These are phyloP conservation scores for Mycalesis mineus DNA, from an alignment of 2,888 invertebrate genomes.

Conservation along the genomic window DNA sequence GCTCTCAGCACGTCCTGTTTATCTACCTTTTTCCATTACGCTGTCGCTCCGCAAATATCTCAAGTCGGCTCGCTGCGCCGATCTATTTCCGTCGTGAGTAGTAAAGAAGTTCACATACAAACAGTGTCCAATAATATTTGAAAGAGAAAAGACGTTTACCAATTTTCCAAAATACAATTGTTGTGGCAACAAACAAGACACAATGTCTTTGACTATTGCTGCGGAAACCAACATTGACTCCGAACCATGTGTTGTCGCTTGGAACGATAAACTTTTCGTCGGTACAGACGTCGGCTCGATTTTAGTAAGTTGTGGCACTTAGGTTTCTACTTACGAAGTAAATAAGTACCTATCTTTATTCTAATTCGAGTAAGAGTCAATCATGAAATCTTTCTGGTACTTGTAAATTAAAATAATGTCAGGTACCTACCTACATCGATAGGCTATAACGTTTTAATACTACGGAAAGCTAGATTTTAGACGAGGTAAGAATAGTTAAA, in stretches of 20 bases:
- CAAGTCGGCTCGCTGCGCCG: background rate
- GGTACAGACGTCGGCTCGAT: slow-evolving; percentile 62
- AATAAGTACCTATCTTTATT: too few relatives aligned
- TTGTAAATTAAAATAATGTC: too few relatives aligned
- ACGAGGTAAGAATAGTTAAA: too few relatives aligned
- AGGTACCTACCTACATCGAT: too few relatives aligned
- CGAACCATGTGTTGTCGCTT: slow-evolving; percentile 61
- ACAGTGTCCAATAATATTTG: slow-evolving; percentile 40
- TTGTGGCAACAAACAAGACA: slow-evolving; percentile 7
- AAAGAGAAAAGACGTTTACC: slow-evolving; percentile 30
- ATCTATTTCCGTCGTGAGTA: slow-evolving; percentile 21
- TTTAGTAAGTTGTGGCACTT: slow-evolving; percentile 45
- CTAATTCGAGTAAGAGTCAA: too few relatives aligned
- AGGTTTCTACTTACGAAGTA: background rate
- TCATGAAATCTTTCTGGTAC: too few relatives aligned
- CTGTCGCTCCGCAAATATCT: slow-evolving; percentile 11
- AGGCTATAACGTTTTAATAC: too few relatives aligned
- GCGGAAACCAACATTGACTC: slow-evolving; percentile 53
- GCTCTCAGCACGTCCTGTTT: background rate
- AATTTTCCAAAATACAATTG: background rate
- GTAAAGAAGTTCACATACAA: slow-evolving; percentile 1
- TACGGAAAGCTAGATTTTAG: too few relatives aligned
- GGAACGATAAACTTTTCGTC: slow-evolving; percentile 55
- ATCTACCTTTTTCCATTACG: too few relatives aligned
- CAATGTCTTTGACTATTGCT: slow-evolving; percentile 57